Conservation (phyloP, 2,797 vertebrate species). For the Morus bassanus region DNA sequence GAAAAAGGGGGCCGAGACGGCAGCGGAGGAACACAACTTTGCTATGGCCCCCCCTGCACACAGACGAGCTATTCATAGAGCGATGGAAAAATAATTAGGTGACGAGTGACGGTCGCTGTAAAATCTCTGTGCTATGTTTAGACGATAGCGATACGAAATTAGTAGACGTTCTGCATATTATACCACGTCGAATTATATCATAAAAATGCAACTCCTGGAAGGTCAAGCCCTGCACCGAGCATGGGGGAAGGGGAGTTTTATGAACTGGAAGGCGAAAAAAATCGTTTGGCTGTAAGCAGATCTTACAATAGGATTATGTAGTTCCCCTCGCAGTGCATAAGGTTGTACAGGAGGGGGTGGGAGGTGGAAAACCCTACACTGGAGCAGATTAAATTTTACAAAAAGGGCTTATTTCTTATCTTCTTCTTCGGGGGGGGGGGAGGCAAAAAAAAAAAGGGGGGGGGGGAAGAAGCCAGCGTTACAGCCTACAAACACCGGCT, state of each 20-base stretch:
- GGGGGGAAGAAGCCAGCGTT: not conserved
- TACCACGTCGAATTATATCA: not conserved
- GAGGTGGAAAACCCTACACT: slow-evolving; percentile 26
- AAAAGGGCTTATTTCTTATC: slow-evolving; percentile 55
- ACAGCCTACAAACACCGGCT: slow-evolving; percentile 45
- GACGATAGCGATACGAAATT: slow-evolving; percentile 16
- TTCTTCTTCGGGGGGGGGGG: not conserved
- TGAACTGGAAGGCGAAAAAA: slow-evolving; percentile 45
- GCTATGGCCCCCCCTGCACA: not conserved
- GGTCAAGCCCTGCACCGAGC: slow-evolving; percentile 1
- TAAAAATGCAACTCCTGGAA: slow-evolving; percentile 24
- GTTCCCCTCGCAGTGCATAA: slow-evolving; percentile 50
- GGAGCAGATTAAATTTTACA: slow-evolving; percentile 57
- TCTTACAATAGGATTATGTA: slow-evolving; percentile 65
- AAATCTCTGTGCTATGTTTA: slow-evolving; percentile 41
- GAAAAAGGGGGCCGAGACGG: not conserved
- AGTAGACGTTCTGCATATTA: slow-evolving; percentile 19
- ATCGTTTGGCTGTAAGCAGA: slow-evolving; percentile 52
- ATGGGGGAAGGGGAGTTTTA: slow-evolving; percentile 53
- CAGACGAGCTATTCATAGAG: slow-evolving; percentile 28
- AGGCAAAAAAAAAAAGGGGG: not conserved
- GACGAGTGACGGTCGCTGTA: slow-evolving; percentile 45
- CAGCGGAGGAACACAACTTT: not conserved
- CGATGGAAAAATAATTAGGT: slow-evolving; percentile 63
- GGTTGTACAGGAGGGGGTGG: slow-evolving; percentile 14